phyloP scores from a whole-genome alignment of 2,113 vertebrate genomes.

The Nanorana parkeri region DNA sequence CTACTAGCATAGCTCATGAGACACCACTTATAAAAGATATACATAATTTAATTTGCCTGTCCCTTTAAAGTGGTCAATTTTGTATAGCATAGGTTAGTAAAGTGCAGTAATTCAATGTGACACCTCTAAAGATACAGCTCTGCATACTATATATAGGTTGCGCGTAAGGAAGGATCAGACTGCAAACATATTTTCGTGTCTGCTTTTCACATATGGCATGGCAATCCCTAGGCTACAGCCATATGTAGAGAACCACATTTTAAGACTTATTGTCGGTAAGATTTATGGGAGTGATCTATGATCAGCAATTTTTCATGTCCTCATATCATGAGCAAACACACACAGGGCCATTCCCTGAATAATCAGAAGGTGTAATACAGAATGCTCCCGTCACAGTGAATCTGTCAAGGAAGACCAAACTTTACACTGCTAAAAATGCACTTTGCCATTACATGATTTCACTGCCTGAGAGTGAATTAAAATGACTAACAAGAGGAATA shows the following conservation, averaged over 20 bases:
- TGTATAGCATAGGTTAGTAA: neutral
- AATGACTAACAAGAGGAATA: neutral
- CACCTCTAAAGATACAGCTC: neutral
- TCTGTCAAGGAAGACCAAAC: slow-evolving; percentile 12
- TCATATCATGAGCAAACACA: slow-evolving; percentile 63
- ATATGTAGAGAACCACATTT: slow-evolving; percentile 81
- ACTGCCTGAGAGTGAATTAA: neutral
- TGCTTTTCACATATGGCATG: slow-evolving; percentile 70
- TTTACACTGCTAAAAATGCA: neutral
- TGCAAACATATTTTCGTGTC: slow-evolving; percentile 41
- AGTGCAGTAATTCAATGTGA: neutral
- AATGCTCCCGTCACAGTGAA: neutral
- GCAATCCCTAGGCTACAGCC: slow-evolving; percentile 67
- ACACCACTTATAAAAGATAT: neutral
- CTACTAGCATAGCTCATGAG: neutral
- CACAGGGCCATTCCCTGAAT: slow-evolving; percentile 38
- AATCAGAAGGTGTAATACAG: neutral
- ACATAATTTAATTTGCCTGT: neutral
- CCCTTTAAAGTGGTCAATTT: neutral
- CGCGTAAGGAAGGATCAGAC: neutral
- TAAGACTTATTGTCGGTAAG: slow-evolving; percentile 82
- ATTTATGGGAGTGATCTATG: slow-evolving; percentile 87
- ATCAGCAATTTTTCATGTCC: slow-evolving; percentile 87
- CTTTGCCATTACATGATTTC: neutral
- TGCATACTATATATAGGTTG: neutral